Evolutionary conservation across 2,888 invertebrate species (phyloP), one percentile per base, ranked within the genome.

Genomic region (Scotopteryx bipunctaria): DNA sequence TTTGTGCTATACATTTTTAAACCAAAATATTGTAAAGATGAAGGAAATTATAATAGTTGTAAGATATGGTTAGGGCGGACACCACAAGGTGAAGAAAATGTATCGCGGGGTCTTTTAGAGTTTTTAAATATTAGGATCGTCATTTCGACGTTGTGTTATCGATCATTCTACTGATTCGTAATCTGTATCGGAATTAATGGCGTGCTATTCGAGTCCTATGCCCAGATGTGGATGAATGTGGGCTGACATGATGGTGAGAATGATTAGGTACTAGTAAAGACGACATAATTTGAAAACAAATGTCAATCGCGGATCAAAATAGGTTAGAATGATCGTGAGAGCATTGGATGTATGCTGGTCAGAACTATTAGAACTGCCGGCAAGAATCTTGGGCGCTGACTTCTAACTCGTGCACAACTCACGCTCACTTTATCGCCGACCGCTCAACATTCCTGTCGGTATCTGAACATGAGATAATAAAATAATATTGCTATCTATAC

Each of bases 11-110:
- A 53, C 1, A 35, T 43, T 68, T 61, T 49, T 54, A 67, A 69
- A 67, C 63, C 61, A 68, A 67, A 67, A 66, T 59, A 64, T 60
- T 63, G 65, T 70, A 69, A 64, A 68, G 63, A 59, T 63, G 62
- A 69, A 56, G 52, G 42, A 48, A 48, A 48, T 53, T 44, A 31
- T 40, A 32, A 29, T 44, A 44, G 43, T 44, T 48, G 32, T 48
- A 52, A 42, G 46, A 41, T 42, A 43, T 36, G 36, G 31, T 16
- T 33, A 45, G 23, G 23, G 36, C 19, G 44, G 38, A 29, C 11
- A 9, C 25, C n/a, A 27, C 27, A 11, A 27, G 9, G 27, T 23
- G 41, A n/a, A 1, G 11, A 6, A 17, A 14, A 19, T 19, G 3
- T 9, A 35, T 19, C 9, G 17, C 1, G 29, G 8, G 21, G 21